phyloP scores from a whole-genome alignment of 2,797 vertebrate genomes.

The Malacoctenus gilli region DNA sequence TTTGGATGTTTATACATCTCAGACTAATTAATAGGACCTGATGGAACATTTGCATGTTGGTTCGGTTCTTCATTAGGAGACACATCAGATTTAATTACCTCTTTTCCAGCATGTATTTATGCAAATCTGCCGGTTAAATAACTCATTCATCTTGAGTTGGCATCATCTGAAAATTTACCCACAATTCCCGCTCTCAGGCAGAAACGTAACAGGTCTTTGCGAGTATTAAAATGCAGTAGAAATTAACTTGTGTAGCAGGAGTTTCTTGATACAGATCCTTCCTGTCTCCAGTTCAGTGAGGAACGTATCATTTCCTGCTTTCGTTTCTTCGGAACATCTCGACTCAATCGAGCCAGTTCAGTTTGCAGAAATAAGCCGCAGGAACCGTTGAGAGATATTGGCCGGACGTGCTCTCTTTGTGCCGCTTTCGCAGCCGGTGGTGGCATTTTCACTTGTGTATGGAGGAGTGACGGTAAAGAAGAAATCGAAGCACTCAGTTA shows the following conservation, averaged over 20 bases:
- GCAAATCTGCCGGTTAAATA: too few species aligned
- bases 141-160: too few species aligned
- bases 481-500: not conserved
- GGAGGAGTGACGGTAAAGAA: conserved; percentile 2
- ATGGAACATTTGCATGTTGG: too few species aligned
- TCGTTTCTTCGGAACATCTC: not conserved
- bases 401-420: conserved; percentile 3
- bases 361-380: conserved; percentile 5
- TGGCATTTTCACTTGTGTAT: not conserved
- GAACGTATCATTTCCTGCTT: not conserved
- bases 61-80: too few species aligned
- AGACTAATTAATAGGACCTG: too few species aligned
- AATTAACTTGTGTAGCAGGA: too few species aligned
- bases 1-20: too few species aligned
- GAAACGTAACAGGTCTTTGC: too few species aligned
- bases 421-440: not conserved
- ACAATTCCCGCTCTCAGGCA: too few species aligned
- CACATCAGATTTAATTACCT: too few species aligned
- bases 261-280: conserved; percentile 1
- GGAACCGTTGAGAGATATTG: conserved; percentile 10
- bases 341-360: conserved; percentile 13
- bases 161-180: too few species aligned
- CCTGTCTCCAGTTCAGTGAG: not conserved
- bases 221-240: not conserved
- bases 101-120: too few species aligned